Evolutionary conservation across 30 jellyfish, hydroid and myxozoan species (phyloP).

Genomic region (Turritopsis dohrnii): DNA sequence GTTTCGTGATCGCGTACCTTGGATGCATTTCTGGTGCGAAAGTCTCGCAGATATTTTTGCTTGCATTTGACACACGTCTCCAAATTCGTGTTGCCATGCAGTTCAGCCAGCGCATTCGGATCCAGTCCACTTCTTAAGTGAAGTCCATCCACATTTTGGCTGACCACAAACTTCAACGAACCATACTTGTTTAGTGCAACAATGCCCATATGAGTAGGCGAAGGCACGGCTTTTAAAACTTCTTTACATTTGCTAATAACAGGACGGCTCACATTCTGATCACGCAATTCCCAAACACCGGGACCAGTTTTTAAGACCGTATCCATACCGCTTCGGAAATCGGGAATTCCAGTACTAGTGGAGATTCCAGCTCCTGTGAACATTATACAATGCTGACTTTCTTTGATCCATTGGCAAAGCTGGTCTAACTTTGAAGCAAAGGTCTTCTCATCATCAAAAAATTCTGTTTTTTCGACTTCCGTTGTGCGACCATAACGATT

Average conservation of each 20-base stretch:
- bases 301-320: conserved; percentile 89
- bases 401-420: conserved; percentile 62
- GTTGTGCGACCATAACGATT: conserved; percentile 15
- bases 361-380: conserved; percentile 93
- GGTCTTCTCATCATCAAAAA: conserved; percentile 46
- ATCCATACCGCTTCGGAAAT: conserved; percentile 86
- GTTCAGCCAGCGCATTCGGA: conserved; percentile 56
- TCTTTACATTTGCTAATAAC: conserved; percentile 18
- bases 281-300: conserved; percentile 91
- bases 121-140: conserved; percentile 85
- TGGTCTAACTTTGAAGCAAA: conserved; percentile 39
- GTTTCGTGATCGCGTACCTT: conserved; percentile 72
- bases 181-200: conserved; percentile 58
- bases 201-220: conserved; percentile 73
- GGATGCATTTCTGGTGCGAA: conserved; percentile 60
- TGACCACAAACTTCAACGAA: conserved; percentile 39
- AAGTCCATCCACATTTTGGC: conserved; percentile 85
- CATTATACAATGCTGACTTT: conserved; percentile 44
- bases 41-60: conserved; percentile 68
- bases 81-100: conserved; percentile 87
- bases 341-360: conserved; percentile 94
- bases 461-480: conserved; percentile 58
- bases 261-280: conserved; percentile 36
- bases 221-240: conserved; percentile 69
- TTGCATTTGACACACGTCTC: conserved; percentile 66